phyloP scores from a whole-genome alignment of 2,797 vertebrate genomes.

The Anisognathus igniventris region DNA sequence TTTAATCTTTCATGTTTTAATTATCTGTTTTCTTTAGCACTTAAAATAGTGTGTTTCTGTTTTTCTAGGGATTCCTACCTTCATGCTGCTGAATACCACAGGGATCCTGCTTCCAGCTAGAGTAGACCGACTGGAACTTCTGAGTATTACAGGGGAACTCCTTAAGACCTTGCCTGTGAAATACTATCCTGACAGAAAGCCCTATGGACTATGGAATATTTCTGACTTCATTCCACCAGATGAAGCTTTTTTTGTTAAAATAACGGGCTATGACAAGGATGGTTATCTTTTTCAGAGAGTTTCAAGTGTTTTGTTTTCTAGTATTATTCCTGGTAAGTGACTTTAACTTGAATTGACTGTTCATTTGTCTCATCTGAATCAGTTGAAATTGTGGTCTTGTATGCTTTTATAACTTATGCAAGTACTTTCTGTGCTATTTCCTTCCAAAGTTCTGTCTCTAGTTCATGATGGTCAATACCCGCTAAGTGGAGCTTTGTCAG shows the following conservation, averaged over 20 bases:
- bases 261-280: conserved; percentile 88
- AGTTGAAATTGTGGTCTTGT: not conserved
- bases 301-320: conserved; percentile 95
- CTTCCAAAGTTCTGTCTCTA: not conserved
- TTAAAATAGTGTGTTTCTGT: not conserved
- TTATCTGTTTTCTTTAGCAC: not conserved
- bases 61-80: conserved; percentile 88
- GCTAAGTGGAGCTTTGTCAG: not conserved
- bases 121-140: conserved; percentile 87
- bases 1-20: not conserved
- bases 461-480: not conserved
- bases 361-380: not conserved
- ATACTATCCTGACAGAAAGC: conserved; percentile 85
- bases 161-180: conserved; percentile 90
- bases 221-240: conserved; percentile 91
- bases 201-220: conserved; percentile 91
- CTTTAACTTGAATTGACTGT: not conserved
- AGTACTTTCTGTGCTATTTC: not conserved
- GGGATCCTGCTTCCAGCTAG: conserved; percentile 86
- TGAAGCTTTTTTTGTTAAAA: conserved; percentile 92
- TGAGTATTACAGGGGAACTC: conserved; percentile 83
- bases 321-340: conserved; percentile 86
- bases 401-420: not conserved
- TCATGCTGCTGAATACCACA: conserved; percentile 93
- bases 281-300: conserved; percentile 92